These are phyloP conservation scores for Sympetrum striolatum DNA, from an alignment of 2,888 invertebrate species.

Conservation along the genomic window DNA sequence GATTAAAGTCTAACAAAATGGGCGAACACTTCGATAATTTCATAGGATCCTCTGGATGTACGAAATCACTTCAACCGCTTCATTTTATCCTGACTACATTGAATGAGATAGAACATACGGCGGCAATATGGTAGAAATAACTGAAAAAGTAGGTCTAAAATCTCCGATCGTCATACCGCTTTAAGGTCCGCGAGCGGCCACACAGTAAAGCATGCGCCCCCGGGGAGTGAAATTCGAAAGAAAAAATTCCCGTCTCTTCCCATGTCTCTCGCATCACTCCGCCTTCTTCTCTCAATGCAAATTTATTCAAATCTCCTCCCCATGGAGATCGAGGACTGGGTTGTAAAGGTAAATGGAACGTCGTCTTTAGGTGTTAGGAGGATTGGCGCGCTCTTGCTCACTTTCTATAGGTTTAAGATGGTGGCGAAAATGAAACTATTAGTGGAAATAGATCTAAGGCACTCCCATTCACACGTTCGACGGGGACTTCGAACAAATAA, in stretches of 20 bases:
- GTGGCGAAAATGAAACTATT: not conserved
- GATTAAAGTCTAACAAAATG: too few relatives aligned
- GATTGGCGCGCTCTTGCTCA: not conserved
- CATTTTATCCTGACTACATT: too few relatives aligned
- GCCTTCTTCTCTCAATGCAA: not conserved
- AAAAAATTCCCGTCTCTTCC: not conserved
- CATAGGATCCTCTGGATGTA: too few relatives aligned
- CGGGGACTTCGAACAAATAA: not conserved
- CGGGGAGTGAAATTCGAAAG: not conserved
- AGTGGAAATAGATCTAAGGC: not conserved
- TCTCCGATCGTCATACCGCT: not conserved
- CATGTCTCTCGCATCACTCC: not conserved
- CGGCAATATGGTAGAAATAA: not conserved
- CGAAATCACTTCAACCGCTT: too few relatives aligned
- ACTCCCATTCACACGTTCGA: not conserved
- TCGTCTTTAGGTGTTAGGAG: not conserved
- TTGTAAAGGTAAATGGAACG: not conserved
- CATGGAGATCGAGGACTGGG: not conserved
- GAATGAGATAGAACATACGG: not conserved
- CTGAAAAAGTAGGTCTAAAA: not conserved
- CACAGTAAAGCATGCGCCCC: not conserved
- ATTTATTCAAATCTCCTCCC: conserved; percentile 14
- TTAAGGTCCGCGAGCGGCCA: not conserved
- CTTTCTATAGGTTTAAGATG: not conserved
- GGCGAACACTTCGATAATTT: too few relatives aligned